Base-by-base conservation (phyloP, 2,888 invertebrate genomes). In the Cerastis rubricosa region DNA sequence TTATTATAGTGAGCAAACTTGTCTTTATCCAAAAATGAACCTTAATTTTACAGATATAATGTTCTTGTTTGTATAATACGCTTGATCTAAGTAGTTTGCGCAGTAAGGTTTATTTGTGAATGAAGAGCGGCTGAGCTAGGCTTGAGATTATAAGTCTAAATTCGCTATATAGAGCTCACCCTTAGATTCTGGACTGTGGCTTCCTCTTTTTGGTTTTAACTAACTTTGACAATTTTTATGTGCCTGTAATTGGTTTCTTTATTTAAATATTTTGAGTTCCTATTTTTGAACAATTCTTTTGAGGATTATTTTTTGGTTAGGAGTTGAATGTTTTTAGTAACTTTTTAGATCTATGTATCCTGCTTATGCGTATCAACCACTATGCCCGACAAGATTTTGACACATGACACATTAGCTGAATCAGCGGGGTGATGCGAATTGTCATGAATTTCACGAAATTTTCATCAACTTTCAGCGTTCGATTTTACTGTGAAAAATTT, bases 1-100 rank as follows among this genome's bases (percentile, higher is more conserved):
- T 81, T 63, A 72, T 54, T n/a, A 54, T n/a, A n/a, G n/a, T 54
- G 14, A 25, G 25, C 49, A 22, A 51, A 51, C 22, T 51, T 51
- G 49, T 51, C 49, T 51, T 8, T 22, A 51, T 51, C 22, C 8
- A 6, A 51, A 25, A 57, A 25, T 25, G 25, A 57, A 25, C 14
- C 2, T 25, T 57, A 25, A 25, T 14, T 14, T 7, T 7, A 25
- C 25, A 57, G 7, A 25, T 2, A 4, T 57, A 57, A 57, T 14
- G 25, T 25, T 25, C 6, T 5, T 25, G 14, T n/a, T 57, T 14
- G 25, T 57, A n/a, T 54, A 12, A 57, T 57, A 57, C 14, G 25
- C 14, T 57, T 57, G 25, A 57, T 25, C 25, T 14, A 14, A 57
- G 57, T 57, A 14, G 25, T 25, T 57, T 25, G 14, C 9, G n/a